Evolutionary conservation across 2,113 vertebrate genomes (phyloP), one percentile per base, ranked within the genome.

Genomic region (Peromyscus leucopus): DNA sequence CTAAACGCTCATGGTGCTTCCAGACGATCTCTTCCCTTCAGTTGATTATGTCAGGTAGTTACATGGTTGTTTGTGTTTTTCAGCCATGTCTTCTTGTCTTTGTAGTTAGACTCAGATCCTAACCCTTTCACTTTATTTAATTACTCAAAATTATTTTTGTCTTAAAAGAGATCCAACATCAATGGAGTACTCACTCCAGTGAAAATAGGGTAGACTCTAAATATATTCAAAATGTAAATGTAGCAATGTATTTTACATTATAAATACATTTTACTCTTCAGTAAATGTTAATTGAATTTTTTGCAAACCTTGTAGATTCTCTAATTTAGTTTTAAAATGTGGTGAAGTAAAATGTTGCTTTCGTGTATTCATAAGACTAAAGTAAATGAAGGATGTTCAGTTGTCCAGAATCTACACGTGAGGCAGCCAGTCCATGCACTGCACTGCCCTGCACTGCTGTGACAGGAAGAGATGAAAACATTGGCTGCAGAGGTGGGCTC

Each of bases 61-160:
- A 26, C 2, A 48, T 21, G 0, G 61, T 28, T 65, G 61, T 57
- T 5, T 16, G 24, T 11, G 36, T 13, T 71, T 55, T 55, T 46
- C 16, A 46, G 22, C 17, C 3, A 3, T 71, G 21, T 94, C 42
- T 72, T 87, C 39, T 36, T 91, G 67, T 19, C 42, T 46, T 72
- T 59, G 57, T 42, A 67, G 55, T 94, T 90, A 46, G 31, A 83
- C 36, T 89, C 39, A 75, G 95, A 61, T 42, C 48, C 51, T 28
- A 16, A 22, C 55, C 74, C 80, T 94, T 80, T 17, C 9, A 63
- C n/a, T 93, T 89, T 89, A 89, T 91, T 94, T 91, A 91, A 74
- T 89, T 76, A 65, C 59, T 93, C 17, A 88, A 67, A 93, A 89
- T 71, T 69, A 51, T 71, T 95, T 94, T 94, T 94, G 57, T 31